Percentiles rank a stretch among this genome's conserved stretches.
Evolutionary conservation across 2,797 vertebrate species (phyloP).

Genomic region (Momotus momota): DNA sequence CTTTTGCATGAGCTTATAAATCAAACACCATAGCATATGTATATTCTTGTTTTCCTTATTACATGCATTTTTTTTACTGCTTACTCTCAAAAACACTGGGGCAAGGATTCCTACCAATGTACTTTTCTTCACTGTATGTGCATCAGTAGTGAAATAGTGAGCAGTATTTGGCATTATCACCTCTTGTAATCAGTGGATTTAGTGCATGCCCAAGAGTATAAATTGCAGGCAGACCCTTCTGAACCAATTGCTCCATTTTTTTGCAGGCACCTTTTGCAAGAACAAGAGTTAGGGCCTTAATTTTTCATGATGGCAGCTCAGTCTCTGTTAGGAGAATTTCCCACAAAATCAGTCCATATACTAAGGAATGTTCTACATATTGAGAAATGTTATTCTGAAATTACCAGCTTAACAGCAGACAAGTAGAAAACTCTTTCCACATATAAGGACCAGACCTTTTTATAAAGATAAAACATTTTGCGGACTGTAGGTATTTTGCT

Average conservation of each 20-base stretch:
- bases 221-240: neutral
- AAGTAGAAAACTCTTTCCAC: conserved; percentile 1
- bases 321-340: neutral
- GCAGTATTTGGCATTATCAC: neutral
- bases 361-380: neutral
- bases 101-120: neutral
- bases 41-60: neutral
- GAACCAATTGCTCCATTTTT: neutral
- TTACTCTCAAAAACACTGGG: neutral
- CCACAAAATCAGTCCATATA: neutral
- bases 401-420: neutral
- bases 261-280: neutral
- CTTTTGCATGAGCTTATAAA: neutral
- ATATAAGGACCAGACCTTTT: neutral
- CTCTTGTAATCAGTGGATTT: neutral
- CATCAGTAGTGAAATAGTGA: neutral
- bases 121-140: neutral
- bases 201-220: neutral
- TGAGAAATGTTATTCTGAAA: neutral
- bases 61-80: neutral
- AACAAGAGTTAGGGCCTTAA: neutral
- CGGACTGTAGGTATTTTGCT: neutral
- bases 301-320: neutral
- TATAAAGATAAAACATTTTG: neutral
- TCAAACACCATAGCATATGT: neutral